Percentiles rank a stretch among this genome's conserved stretches.
These are phyloP conservation scores for Lamellibrachia columna DNA, from an alignment of 2,888 invertebrate genomes.

Conservation along the genomic window DNA sequence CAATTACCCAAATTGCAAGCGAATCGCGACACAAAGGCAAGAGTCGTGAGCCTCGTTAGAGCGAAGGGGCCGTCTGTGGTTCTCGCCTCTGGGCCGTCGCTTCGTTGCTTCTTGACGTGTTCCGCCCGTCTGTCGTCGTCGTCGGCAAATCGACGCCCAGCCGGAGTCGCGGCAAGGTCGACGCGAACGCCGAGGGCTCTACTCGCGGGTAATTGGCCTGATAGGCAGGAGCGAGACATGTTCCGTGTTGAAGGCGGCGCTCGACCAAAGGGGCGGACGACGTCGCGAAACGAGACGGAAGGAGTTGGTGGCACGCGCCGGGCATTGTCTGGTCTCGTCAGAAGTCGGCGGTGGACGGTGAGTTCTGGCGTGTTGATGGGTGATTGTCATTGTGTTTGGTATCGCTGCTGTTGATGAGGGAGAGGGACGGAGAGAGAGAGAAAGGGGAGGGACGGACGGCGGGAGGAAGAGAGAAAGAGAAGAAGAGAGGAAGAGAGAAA, in stretches of 20 bases:
- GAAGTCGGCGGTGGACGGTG: neutral
- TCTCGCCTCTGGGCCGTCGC: neutral
- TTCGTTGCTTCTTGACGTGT: neutral
- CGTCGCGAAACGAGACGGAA: neutral
- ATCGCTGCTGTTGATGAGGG: neutral
- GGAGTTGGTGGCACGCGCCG: neutral
- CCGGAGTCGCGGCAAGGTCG: neutral
- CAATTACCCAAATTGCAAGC: neutral
- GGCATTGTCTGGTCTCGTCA: neutral
- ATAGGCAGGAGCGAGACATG: neutral
- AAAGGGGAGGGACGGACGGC: neutral
- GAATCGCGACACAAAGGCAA: conserved; percentile 11
- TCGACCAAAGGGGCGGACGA: neutral
- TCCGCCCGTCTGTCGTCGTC: neutral
- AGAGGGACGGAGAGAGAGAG: neutral
- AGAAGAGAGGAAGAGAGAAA: neutral
- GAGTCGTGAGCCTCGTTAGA: neutral
- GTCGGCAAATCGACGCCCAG: neutral
- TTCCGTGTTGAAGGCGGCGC: neutral
- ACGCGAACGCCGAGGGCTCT: neutral
- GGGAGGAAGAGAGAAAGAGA: neutral
- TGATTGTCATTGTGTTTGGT: neutral
- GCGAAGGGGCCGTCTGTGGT: neutral
- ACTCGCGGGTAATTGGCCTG: neutral
- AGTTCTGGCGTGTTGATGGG: neutral